Percentiles rank a stretch among this genome's conserved stretches.
Conservation (phyloP, 2,113 vertebrate genomes). For the Mastomys natalensis region DNA sequence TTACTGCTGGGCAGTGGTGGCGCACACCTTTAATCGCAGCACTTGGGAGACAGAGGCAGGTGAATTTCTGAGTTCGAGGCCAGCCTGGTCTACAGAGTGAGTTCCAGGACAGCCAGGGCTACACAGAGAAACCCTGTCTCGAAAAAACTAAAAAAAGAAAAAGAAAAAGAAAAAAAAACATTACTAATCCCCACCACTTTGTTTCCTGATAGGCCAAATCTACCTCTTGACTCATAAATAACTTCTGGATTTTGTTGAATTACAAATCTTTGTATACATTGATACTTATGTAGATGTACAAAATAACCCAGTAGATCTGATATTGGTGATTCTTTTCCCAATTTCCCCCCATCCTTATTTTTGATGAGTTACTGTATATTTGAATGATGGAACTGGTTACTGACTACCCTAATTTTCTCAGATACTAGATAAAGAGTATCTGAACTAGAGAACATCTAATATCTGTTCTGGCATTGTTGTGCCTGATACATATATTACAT, state of each 20-base stretch:
- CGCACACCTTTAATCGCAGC: too few relatives aligned
- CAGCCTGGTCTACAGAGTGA: too few relatives aligned
- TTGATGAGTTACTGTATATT: constrained; percentile 5
- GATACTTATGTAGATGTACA: neutral
- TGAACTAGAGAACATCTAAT: constrained; percentile 30
- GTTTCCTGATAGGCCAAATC: neutral
- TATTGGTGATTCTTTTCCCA: neutral
- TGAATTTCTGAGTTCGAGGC: too few relatives aligned
- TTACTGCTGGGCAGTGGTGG: too few relatives aligned
- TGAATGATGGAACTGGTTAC: neutral
- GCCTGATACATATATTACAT: neutral
- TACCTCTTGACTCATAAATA: neutral
- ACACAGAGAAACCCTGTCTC: too few relatives aligned
- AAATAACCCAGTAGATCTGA: constrained; percentile 27
- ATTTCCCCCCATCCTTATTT: constrained; percentile 42
- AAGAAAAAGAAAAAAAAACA: neutral
- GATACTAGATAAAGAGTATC: neutral
- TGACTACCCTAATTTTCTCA: constrained; percentile 48
- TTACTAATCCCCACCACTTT: neutral
- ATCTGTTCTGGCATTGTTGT: constrained; percentile 19
- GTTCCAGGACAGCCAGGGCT: too few relatives aligned
- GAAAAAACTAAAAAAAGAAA: too few relatives aligned
- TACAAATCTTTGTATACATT: constrained; percentile 5
- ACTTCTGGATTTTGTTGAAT: constrained; percentile 36
- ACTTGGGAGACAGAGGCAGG: too few relatives aligned